Conservation (phyloP, 2,113 vertebrate species). For the Carettochelys insculpta region DNA sequence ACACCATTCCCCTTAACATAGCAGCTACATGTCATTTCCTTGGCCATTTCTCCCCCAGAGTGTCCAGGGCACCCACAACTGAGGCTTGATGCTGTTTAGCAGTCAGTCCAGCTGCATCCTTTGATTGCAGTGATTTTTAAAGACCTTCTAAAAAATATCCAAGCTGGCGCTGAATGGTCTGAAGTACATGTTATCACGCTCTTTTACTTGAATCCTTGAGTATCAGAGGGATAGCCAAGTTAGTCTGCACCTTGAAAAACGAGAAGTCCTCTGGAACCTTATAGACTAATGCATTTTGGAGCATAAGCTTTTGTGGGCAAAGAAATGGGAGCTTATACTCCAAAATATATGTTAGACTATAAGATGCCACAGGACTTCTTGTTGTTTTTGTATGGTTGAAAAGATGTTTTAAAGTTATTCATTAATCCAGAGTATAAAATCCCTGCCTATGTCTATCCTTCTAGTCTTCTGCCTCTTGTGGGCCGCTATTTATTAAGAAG, state of each 20-base stretch:
- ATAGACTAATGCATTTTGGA: no score
- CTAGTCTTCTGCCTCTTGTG: background rate
- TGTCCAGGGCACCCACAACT: background rate
- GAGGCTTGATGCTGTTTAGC: background rate
- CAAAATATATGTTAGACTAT: no score
- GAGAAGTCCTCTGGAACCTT: no score
- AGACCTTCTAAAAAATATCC: background rate
- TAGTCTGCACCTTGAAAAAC: no score
- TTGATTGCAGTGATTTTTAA: background rate
- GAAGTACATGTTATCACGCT: background rate
- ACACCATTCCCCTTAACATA: background rate
- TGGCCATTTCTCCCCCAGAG: background rate
- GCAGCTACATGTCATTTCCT: background rate
- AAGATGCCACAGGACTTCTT: no score
- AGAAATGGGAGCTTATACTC: no score
- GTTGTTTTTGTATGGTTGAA: background rate
- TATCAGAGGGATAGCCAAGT: no score
- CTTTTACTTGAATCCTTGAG: no score
- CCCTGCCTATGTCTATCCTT: background rate
- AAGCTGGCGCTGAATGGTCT: background rate
- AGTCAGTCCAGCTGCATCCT: background rate
- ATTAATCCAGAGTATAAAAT: background rate
- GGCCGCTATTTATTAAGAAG: background rate
- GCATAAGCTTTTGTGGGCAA: no score
- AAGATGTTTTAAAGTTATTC: constrained; percentile 5